Percentiles rank a stretch among this genome's conserved stretches.
These are phyloP conservation scores for Micrasema minimum DNA, from an alignment of 1,140 invertebrate genomes.

Conservation along the genomic window DNA sequence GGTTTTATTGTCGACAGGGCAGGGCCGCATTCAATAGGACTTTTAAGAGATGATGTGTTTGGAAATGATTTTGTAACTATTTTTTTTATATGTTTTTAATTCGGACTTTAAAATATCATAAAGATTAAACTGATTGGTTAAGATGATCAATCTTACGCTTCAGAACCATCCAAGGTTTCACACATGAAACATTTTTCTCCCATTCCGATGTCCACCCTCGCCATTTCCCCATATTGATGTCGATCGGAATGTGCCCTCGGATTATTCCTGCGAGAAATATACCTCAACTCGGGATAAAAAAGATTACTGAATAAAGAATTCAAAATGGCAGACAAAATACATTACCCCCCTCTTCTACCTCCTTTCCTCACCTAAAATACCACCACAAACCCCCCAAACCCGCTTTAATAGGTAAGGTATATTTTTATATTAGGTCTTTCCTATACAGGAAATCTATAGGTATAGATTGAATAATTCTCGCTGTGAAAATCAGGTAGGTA, in stretches of 20 bases:
- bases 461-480: too few relatives aligned
- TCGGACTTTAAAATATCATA: neutral
- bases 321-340: conserved; percentile 36
- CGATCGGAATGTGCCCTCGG: conserved; percentile 39
- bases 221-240: conserved; percentile 28
- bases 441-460: too few relatives aligned
- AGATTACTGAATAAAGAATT: conserved; percentile 34
- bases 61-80: neutral
- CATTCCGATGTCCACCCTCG: conserved; percentile 42
- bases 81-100: neutral
- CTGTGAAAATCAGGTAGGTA: too few relatives aligned
- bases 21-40: too few relatives aligned
- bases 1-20: conserved; percentile 15
- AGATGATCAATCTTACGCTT: too few relatives aligned
- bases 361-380: neutral
- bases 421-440: too few relatives aligned
- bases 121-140: too few relatives aligned
- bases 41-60: too few relatives aligned
- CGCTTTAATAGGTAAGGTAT: too few relatives aligned
- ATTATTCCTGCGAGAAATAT: conserved; percentile 31
- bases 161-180: neutral
- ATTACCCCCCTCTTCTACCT: neutral
- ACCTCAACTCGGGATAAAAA: conserved; percentile 31
- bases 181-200: conserved; percentile 49
- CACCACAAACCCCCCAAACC: too few relatives aligned